phyloP scores from a whole-genome alignment of 2,113 vertebrate genomes.

The Actenoides hombroni region DNA sequence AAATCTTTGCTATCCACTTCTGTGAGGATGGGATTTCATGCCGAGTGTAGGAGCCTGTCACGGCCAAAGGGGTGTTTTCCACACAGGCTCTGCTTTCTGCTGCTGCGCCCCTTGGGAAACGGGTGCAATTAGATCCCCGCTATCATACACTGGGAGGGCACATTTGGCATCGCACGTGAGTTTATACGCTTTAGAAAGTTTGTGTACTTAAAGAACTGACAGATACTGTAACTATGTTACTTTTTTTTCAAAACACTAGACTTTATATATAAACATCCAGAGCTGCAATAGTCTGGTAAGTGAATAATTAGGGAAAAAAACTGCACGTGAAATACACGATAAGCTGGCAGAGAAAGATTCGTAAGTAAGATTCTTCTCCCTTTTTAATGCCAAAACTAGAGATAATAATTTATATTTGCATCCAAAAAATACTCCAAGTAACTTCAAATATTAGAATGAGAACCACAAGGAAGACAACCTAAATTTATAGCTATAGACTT shows the following conservation, averaged over 20 bases:
- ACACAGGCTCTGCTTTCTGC: conserved; percentile 7
- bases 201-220: conserved; percentile 11
- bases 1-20: not conserved
- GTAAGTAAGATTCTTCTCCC: not conserved
- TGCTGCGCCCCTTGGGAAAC: conserved; percentile 19
- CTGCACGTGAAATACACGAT: not conserved
- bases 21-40: conserved; percentile 52
- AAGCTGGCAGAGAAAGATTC: not conserved
- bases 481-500: not conserved
- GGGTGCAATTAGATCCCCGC: conserved; percentile 32
- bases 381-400: conserved; percentile 11
- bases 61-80: conserved; percentile 43
- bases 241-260: conserved; percentile 31
- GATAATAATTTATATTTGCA: not conserved
- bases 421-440: conserved; percentile 13
- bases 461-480: not conserved
- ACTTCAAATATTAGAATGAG: conserved; percentile 12
- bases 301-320: conserved; percentile 25
- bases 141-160: conserved; percentile 33
- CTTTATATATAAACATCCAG: conserved; percentile 60
- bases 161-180: conserved; percentile 23
- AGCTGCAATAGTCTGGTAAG: conserved; percentile 17
- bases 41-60: not conserved
- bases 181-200: conserved; percentile 4
- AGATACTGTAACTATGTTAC: conserved; percentile 28